These are phyloP conservation scores for Phodopus roborovskii DNA, from an alignment of 2,113 vertebrate genomes.

Conservation along the genomic window DNA sequence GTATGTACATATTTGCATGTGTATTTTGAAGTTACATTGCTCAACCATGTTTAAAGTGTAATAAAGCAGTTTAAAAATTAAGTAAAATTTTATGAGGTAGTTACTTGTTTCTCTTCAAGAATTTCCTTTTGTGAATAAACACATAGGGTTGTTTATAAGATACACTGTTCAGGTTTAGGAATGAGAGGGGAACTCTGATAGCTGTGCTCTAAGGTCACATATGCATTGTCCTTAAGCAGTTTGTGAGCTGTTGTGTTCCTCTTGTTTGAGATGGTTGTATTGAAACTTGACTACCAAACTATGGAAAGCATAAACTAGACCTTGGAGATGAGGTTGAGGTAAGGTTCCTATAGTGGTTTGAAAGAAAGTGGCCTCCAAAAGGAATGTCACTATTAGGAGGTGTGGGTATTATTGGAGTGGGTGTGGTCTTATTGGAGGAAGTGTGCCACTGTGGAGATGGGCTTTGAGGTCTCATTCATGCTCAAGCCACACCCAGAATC, in stretches of 20 bases:
- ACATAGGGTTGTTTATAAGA: no score
- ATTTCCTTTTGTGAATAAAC: background rate
- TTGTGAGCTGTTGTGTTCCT: background rate
- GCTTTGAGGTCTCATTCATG: background rate
- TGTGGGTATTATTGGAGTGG: background rate
- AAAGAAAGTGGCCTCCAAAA: background rate
- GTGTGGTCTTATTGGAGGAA: background rate
- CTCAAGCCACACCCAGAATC: background rate
- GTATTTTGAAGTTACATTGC: background rate
- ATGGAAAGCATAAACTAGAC: background rate
- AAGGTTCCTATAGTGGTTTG: background rate
- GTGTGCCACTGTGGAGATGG: background rate
- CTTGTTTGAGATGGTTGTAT: background rate
- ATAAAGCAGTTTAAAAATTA: background rate
- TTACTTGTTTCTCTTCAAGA: background rate
- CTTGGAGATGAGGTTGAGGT: no score
- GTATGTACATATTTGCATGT: background rate
- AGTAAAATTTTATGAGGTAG: background rate
- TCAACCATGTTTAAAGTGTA: background rate
- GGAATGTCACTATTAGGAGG: background rate
- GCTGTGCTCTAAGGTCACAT: background rate
- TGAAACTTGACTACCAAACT: background rate
- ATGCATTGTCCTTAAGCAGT: background rate
- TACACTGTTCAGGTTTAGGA: background rate
- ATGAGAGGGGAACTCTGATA: background rate